Base-by-base conservation (phyloP, 1,140 invertebrate genomes). In the Temnothorax curvispinosus region DNA sequence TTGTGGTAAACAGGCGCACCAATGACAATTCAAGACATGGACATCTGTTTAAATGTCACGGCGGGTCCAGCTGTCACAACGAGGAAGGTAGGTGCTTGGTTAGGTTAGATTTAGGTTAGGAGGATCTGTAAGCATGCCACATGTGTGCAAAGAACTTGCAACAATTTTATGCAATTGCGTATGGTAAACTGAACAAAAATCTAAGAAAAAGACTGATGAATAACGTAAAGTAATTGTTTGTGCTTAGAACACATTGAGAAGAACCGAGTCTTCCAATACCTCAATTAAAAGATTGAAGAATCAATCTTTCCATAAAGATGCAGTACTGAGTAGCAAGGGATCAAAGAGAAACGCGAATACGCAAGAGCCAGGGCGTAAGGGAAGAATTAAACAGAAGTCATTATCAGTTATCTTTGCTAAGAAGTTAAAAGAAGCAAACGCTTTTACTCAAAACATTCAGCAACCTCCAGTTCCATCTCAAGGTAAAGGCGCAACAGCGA, bases 381-480 rank as follows among this genome's bases (percentile, higher is more conserved):
- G 89, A n/a, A 92, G 94, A 91, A 82, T 95, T 32, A 95, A 94
- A 75, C 95, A 95, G 88, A 95, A 95, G 87, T 91, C 88, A 60
- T 88, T 95, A 15, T 89, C 91, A 15, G 8, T 85, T 56, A 95
- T 95, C 72, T 93, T 95, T 41, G 91, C 93, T 0, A 93, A 91
- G 7, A 95, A 92, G 85, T 87, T 92, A 21, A 76, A 80, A 9
- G 82, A 69, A 58, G 56, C 0, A 56, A 75, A 41, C n/a, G 6
- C 4, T 9, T 0, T 1, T 8, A 47, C 3, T 47, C 21, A 1
- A 50, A 81, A 88, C 13, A 18, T 65, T 38, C 67, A 77, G 11
- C 56, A 88, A 32, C 21, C 65, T 35, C 62, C 74, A 2, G 6
- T 60, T 13, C 8, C 21, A 6, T 11, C 65, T 21, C 52, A 58